Conservation (phyloP, 2,113 vertebrate species). For the Bujurquina vittata region DNA sequence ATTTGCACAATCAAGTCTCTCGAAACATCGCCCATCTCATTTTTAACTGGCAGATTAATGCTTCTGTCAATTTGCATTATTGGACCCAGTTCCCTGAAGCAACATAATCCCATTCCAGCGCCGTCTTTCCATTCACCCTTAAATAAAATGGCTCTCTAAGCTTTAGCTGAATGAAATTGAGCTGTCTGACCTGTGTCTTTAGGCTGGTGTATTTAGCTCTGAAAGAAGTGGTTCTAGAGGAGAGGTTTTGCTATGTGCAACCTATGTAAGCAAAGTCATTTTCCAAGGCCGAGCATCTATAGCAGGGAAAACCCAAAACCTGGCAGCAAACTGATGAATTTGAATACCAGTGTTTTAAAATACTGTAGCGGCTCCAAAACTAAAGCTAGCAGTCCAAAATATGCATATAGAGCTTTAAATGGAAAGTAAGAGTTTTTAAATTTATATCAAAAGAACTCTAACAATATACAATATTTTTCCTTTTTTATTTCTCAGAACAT, state of each 20-base stretch:
- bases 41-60: constrained; percentile 14
- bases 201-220: constrained; percentile 22
- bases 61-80: constrained; percentile 1
- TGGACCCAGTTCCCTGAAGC: neutral
- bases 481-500: neutral
- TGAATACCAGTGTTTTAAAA: neutral
- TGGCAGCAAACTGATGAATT: neutral
- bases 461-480: neutral
- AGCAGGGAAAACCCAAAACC: constrained; percentile 13
- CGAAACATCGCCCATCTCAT: neutral
- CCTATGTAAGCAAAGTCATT: constrained; percentile 23
- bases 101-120: constrained; percentile 11
- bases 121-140: constrained; percentile 18
- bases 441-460: no score
- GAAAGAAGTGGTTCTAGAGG: constrained; percentile 12
- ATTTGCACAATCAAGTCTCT: neutral
- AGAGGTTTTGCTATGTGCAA: constrained; percentile 33
- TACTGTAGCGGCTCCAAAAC: neutral
- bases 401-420: neutral
- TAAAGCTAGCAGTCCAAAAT: neutral
- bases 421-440: neutral
- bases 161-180: neutral
- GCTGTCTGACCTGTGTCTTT: neutral
- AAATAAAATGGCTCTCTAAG: constrained; percentile 16
- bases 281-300: constrained; percentile 39